Evolutionary conservation across 1,140 invertebrate genomes (phyloP).

Genomic region (Hermatobates lingyangjiaoensis): DNA sequence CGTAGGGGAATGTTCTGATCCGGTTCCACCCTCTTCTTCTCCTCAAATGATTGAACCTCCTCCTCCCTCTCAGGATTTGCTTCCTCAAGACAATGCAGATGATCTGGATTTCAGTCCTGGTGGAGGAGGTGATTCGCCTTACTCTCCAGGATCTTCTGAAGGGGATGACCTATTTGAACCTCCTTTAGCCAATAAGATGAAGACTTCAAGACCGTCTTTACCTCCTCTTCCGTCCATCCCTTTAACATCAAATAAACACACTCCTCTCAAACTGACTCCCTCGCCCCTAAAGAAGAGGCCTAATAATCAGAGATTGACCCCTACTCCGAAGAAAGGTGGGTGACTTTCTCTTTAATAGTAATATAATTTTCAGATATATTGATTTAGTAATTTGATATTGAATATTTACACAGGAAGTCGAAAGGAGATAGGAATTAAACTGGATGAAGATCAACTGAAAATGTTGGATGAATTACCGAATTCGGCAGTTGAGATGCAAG

Average conservation of each 20-base stretch:
- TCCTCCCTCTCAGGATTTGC: constrained; percentile 4
- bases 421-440: constrained; percentile 38
- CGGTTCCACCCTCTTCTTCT: constrained; percentile 5
- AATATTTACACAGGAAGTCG: constrained; percentile 17
- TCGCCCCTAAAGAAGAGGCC: constrained; percentile 2
- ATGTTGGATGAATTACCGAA: constrained; percentile 73
- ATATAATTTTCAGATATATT: neutral
- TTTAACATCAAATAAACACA: constrained; percentile 10
- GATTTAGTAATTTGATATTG: too few species aligned
- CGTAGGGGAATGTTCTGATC: constrained; percentile 1
- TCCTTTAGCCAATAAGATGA: constrained; percentile 28
- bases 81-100: constrained; percentile 1
- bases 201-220: neutral
- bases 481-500: constrained; percentile 86
- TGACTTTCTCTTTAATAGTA: neutral
- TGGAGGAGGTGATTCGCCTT: constrained; percentile 42
- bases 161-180: constrained; percentile 74
- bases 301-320: neutral
- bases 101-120: constrained; percentile 12
- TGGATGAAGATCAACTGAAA: constrained; percentile 57
- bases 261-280: constrained; percentile 16
- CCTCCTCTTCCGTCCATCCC: constrained; percentile 8
- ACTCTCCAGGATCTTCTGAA: constrained; percentile 60
- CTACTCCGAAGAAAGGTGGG: constrained; percentile 2
- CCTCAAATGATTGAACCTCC: constrained; percentile 4